Base-by-base conservation (phyloP, 1,140 invertebrate genomes). In the Lineus longissimus region DNA sequence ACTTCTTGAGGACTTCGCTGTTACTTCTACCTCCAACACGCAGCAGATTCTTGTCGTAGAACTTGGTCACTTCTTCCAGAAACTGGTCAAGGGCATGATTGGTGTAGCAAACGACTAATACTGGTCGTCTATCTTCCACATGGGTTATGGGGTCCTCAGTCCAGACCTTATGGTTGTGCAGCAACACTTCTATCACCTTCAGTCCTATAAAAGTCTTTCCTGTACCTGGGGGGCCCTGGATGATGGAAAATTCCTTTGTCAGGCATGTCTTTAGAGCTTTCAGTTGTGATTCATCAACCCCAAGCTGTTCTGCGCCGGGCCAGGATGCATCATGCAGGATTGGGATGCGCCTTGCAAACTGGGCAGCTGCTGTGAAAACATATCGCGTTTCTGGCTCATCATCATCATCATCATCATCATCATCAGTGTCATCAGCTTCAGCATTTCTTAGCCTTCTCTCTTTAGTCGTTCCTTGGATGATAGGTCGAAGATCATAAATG, bases 11-110 rank as follows among this genome's bases (percentile, higher is more conserved):
- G 9, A 43, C 43, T 75, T 86, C 81, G 71, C 83, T 87, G 72
- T 87, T 86, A 0, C 87, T 87, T 76, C 88, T 86, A 17, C 86
- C 86, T 1, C 91, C 91, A 65, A 93, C 84, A 29, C 91, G 84
- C 7, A 90, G 81, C 54, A 93, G 83, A 47, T 68, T 70, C 25
- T 71, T 76, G 1, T 68, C 54, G 4, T 71, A 76, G 31, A 69
- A 75, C 19, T 75, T 61, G 6, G 86, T 71, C 11, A 91, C 83
- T 40, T 86, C 88, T 74, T 90, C 86, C 17, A 94, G 78, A 80
- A 94, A 93, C 72, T 93, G 90, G 82, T 94, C 91, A 1, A 94
- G 74, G 1, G 91, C 91, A 76, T 92, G 90, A 74, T 93, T 94
- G 0, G 90, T 92, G 67, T 87, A 91, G 72, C 90, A 91, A 25